Conservation (phyloP, 2,888 invertebrate species). For the Noctua fimbriata region DNA sequence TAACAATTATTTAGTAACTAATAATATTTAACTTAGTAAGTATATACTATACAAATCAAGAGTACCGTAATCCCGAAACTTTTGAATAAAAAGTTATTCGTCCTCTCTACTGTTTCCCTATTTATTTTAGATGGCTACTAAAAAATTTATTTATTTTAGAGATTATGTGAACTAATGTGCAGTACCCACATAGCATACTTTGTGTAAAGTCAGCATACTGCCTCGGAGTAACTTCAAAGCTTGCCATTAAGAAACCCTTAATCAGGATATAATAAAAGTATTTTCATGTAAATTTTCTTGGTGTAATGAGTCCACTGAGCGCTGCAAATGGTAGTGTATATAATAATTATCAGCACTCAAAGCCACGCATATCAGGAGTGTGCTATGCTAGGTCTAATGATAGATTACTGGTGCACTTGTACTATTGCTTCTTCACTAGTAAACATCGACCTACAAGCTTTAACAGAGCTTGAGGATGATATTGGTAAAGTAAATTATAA, state of each 20-base stretch:
- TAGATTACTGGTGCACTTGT: slow-evolving; percentile 31
- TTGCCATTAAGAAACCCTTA: not conserved
- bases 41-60: not conserved
- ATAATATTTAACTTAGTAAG: not conserved
- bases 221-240: not conserved
- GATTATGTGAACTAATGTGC: too few relatives aligned
- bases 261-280: not conserved
- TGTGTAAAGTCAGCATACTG: not conserved
- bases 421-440: not conserved
- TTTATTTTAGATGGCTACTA: not conserved
- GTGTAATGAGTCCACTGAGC: not conserved
- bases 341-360: slow-evolving; percentile 49
- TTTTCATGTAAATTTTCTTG: slow-evolving; percentile 29
- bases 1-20: not conserved
- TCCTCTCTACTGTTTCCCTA: not conserved
- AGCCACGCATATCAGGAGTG: slow-evolving; percentile 43
- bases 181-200: not conserved
- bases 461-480: not conserved
- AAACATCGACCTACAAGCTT: not conserved
- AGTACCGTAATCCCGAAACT: not conserved
- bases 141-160: not conserved
- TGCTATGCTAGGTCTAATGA: slow-evolving; percentile 29
- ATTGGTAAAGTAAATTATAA: not conserved
- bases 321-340: slow-evolving; percentile 8
- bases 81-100: not conserved